Conservation (phyloP, 2,797 vertebrate species). For the Xiphorhynchus erythropygius region DNA sequence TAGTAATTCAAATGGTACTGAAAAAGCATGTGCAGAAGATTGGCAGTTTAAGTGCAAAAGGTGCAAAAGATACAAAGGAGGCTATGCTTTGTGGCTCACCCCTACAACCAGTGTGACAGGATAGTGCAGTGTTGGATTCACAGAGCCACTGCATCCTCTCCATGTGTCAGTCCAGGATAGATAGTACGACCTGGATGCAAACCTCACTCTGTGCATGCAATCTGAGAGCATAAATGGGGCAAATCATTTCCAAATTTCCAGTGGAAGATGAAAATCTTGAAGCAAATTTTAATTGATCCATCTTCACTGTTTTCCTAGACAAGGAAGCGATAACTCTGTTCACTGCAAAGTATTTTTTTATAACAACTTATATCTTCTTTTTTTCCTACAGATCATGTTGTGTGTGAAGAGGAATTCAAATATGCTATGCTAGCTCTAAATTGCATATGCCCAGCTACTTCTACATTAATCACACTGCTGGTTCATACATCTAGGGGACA, state of each 20-base stretch:
- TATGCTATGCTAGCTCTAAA: slow-evolving; percentile 98
- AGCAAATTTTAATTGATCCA: background rate
- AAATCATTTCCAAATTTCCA: background rate
- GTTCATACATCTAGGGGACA: slow-evolving; percentile 98
- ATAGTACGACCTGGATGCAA: background rate
- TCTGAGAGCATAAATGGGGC: background rate
- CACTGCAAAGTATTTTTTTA: background rate
- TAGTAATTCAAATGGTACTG: background rate
- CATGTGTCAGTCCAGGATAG: background rate
- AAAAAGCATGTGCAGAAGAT: background rate
- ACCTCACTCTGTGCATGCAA: background rate
- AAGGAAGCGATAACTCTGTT: background rate
- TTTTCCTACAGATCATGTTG: slow-evolving; percentile 88
- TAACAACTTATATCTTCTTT: background rate
- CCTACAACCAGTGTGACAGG: background rate
- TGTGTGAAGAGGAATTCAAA: slow-evolving; percentile 99
- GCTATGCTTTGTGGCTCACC: background rate
- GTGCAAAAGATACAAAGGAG: background rate
- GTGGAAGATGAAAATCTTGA: background rate
- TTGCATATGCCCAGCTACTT: slow-evolving; percentile 96
- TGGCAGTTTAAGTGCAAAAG: background rate
- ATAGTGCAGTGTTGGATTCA: background rate
- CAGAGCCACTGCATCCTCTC: background rate
- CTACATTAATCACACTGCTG: slow-evolving; percentile 94
- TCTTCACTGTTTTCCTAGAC: background rate